Percentiles rank a stretch among this genome's conserved stretches.
Evolutionary conservation across 2,797 vertebrate species (phyloP).

Genomic region (Tenualosa thibaudeaui): DNA sequence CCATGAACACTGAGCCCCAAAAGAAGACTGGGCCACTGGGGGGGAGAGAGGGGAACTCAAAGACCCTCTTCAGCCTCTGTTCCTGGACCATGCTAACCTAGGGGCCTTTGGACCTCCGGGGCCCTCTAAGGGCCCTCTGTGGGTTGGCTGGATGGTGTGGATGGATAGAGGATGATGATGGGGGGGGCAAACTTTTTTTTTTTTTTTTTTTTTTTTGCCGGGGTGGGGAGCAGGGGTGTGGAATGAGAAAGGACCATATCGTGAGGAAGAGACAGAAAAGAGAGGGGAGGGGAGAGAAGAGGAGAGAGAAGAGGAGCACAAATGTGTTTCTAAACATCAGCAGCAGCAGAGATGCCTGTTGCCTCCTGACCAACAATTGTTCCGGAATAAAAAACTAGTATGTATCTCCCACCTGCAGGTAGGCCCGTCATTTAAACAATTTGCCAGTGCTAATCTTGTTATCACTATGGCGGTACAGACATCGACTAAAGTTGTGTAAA

Average conservation of each 20-base stretch:
- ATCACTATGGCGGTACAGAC: no score
- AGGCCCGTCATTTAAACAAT: no score
- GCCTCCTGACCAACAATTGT: no score
- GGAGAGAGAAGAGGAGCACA: no score
- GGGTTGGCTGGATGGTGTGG: no score
- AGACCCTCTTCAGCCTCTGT: background rate
- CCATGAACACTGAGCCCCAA: background rate
- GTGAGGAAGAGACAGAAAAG: background rate
- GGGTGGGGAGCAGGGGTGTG: conserved; percentile 26
- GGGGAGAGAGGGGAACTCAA: background rate
- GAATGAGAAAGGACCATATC: background rate
- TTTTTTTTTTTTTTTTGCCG: background rate
- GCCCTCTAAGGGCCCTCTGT: conserved; percentile 6
- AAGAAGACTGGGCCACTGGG: background rate
- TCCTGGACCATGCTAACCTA: background rate
- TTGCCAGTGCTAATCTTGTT: no score
- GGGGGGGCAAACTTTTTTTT: background rate
- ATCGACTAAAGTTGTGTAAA: no score
- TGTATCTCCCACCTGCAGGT: no score
- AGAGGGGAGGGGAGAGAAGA: no score
- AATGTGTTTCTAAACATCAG: no score
- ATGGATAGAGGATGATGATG: background rate
- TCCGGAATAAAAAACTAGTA: no score
- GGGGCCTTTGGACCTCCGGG: background rate
- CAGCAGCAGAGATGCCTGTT: no score